Evolutionary conservation across 1,140 invertebrate genomes (phyloP).

Genomic region (Triops longicaudatus): DNA sequence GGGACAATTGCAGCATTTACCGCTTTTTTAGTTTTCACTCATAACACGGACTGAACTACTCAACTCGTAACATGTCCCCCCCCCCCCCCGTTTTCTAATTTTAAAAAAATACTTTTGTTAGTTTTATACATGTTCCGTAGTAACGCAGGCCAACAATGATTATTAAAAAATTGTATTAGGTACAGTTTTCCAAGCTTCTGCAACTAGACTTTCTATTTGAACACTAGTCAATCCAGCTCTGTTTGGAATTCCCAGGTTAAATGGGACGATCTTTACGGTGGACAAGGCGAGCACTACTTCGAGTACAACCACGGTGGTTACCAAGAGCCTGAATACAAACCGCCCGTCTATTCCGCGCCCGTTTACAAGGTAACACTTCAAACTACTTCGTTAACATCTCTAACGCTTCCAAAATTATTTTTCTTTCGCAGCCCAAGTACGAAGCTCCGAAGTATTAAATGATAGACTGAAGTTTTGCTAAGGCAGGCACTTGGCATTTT

Average conservation of each 20-base stretch:
- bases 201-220: too few species aligned
- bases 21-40: too few species aligned
- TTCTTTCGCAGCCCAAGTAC: background rate
- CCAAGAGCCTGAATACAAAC: slow-evolving; percentile 23
- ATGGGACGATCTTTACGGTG: slow-evolving; percentile 75
- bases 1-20: too few species aligned
- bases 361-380: background rate
- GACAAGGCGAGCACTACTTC: slow-evolving; percentile 82
- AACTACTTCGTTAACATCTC: background rate
- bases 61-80: too few species aligned
- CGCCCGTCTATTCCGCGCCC: background rate
- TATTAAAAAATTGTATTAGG: too few species aligned
- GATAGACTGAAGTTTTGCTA: background rate
- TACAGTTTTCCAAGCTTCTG: too few species aligned
- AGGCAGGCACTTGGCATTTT: slow-evolving; percentile 10
- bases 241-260: slow-evolving; percentile 51
- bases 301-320: slow-evolving; percentile 59
- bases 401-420: background rate
- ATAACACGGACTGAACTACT: too few species aligned
- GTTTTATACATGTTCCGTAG: too few species aligned
- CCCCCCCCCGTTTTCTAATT: too few species aligned
- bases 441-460: background rate
- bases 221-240: background rate
- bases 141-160: too few species aligned
- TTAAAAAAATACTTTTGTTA: too few species aligned